Percentiles rank a stretch among this genome's conserved stretches.
Evolutionary conservation across 37 sponge, comb jelly and placozoan genomes (phyloP).

Genomic region (Cladorhizidae sp.): DNA sequence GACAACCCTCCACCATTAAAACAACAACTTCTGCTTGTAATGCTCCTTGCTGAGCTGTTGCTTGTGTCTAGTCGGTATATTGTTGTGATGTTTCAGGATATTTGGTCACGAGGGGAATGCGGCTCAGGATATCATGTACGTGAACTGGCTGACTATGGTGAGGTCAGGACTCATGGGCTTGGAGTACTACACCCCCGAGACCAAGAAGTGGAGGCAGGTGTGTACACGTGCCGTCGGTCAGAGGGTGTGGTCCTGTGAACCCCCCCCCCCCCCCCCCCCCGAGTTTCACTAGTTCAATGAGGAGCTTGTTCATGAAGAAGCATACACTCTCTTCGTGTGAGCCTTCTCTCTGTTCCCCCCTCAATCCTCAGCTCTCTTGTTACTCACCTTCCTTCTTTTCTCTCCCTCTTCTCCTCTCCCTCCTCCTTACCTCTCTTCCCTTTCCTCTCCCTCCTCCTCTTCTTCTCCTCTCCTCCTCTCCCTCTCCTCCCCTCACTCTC

Average conservation of each 20-base stretch:
- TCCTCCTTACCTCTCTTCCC: not conserved
- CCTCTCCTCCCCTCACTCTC: too few species aligned
- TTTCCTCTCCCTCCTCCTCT: not conserved
- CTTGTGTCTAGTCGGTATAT: not conserved
- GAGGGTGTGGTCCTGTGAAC: too few species aligned
- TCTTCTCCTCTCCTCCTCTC: not conserved
- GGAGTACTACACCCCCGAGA: constrained; percentile 89
- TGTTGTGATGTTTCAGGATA: constrained; percentile 46
- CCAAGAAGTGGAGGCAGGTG: constrained; percentile 90
- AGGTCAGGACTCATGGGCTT: constrained; percentile 80
- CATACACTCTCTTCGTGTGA: not conserved
- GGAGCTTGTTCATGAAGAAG: not conserved
- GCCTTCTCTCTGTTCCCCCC: not conserved
- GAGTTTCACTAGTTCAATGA: not conserved
- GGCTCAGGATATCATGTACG: constrained; percentile 76
- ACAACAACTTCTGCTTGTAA: too few species aligned
- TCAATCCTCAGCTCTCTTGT: not conserved
- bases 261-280: not conserved
- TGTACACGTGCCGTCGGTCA: not conserved
- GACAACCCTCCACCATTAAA: too few species aligned
- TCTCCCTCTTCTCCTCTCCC: not conserved
- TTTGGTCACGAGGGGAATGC: constrained; percentile 81
- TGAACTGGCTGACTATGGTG: constrained; percentile 95
- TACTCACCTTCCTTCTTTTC: not conserved
- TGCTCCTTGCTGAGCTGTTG: not conserved